Evolutionary conservation across 2,888 invertebrate genomes (phyloP), one percentile per base, ranked within the genome.

Genomic region (Lobophora halterata): DNA sequence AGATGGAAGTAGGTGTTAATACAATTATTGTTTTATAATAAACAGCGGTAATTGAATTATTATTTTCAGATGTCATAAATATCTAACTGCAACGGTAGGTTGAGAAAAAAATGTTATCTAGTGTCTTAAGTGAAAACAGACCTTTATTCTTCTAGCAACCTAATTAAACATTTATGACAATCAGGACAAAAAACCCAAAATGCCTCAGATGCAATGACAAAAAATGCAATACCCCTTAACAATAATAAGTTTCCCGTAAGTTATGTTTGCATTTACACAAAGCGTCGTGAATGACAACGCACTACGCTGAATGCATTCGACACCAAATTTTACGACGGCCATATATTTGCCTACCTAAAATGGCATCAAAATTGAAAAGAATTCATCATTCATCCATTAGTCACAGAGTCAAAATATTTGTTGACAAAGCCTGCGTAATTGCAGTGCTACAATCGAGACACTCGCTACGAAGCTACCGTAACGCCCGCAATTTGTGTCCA

Each of bases 381-480:
- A 78, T 73, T 78, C 83, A 86, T 87, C 83, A 85, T 85, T 87
- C 86, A 86, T 80, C 79, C 54, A 85, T 87, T 86, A 79, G 87
- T 83, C 74, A 83, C 86, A 83, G 79, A 77, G 76, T 74, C 77
- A 79, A 77, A 82, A 81, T 77, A 76, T 79, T 79, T 79, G 73
- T 79, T 79, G 80, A 75, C 81, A 79, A 79, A 76, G 73, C 71
- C 76, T 75, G 69, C 71, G 71, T 83, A 79, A 85, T 82, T 81
- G 80, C 70, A 78, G 65, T 67, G 68, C 71, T 82, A 85, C 82
- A 87, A 83, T 85, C 81, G 77, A 63, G 75, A 79, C 81, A 80
- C 81, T 81, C 76, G 79, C 79, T 80, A 68, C 79, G 83, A 85
- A 82, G 86, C 86, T 87, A 85, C 87, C 85, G 86, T 81, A 85